Percentiles rank a stretch among this genome's conserved stretches.
phyloP scores from a whole-genome alignment of 2,888 invertebrate genomes.

The Eupeodes luniger region DNA sequence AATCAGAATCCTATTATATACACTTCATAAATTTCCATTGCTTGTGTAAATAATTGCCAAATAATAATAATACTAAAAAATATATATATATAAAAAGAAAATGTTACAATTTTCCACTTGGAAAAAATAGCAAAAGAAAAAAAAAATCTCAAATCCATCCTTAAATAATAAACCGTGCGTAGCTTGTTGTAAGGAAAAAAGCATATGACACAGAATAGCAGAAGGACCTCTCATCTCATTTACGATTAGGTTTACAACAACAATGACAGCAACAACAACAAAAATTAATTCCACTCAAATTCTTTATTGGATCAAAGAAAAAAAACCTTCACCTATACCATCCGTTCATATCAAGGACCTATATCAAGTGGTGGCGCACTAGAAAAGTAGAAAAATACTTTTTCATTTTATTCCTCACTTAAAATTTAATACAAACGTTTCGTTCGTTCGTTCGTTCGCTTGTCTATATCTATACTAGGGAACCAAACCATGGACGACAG shows the following conservation, averaged over 20 bases:
- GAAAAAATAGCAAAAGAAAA: background rate
- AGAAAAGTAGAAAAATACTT: constrained; percentile 43
- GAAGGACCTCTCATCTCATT: background rate
- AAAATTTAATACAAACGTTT: constrained; percentile 58
- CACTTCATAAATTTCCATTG: constrained; percentile 1
- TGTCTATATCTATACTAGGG: background rate
- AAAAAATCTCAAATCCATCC: background rate
- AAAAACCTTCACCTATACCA: constrained; percentile 51
- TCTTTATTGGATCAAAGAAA: constrained; percentile 65
- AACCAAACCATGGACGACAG: background rate
- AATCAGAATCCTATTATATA: constrained; percentile 11
- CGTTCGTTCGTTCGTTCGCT: too few species aligned
- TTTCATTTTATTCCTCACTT: constrained; percentile 40
- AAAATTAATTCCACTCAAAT: constrained; percentile 17
- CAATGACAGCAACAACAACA: constrained; percentile 12
- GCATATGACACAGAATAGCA: background rate
- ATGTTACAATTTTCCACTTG: background rate
- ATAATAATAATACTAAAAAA: background rate
- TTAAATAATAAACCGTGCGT: background rate
- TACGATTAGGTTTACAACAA: background rate
- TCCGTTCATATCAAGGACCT: constrained; percentile 2
- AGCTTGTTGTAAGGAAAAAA: background rate
- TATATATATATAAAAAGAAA: background rate
- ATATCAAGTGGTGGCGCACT: constrained; percentile 4
- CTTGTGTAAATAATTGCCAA: constrained; percentile 9